phyloP scores from a whole-genome alignment of 2,888 invertebrate species.

The Lasioglossum villosulum region DNA sequence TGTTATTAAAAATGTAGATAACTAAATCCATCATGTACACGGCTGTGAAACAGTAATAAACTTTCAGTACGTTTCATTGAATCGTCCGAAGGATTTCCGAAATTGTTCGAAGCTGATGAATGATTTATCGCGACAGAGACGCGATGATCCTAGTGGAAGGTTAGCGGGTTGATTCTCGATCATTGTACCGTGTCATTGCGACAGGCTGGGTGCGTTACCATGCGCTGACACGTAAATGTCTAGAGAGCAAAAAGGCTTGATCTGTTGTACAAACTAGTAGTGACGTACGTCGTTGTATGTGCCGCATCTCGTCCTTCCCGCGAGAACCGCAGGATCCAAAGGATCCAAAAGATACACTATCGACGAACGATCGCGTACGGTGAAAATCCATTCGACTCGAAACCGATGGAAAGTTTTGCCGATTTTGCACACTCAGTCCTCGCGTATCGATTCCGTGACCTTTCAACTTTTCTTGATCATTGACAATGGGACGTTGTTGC shows the following conservation, averaged over 20 bases:
- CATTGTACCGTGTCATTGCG: slow-evolving; percentile 59
- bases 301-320: slow-evolving; percentile 69
- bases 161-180: not conserved
- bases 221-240: slow-evolving; percentile 72
- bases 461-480: not conserved
- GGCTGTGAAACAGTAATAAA: not conserved
- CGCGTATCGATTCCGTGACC: not conserved
- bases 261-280: slow-evolving; percentile 76
- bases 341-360: slow-evolving; percentile 37
- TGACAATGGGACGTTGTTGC: not conserved
- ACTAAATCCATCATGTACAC: not conserved
- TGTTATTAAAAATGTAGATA: not conserved
- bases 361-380: slow-evolving; percentile 38
- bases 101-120: not conserved
- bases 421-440: not conserved
- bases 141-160: not conserved
- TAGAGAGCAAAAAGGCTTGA: slow-evolving; percentile 75
- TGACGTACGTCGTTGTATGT: slow-evolving; percentile 75
- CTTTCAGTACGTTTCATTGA: not conserved
- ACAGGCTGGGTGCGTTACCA: slow-evolving; percentile 61
- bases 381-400: slow-evolving; percentile 1
- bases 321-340: slow-evolving; percentile 54
- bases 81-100: not conserved
- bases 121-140: not conserved
- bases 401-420: not conserved